Evolutionary conservation across 2,113 vertebrate genomes (phyloP).

Genomic region (Spermophilus dauricus): DNA sequence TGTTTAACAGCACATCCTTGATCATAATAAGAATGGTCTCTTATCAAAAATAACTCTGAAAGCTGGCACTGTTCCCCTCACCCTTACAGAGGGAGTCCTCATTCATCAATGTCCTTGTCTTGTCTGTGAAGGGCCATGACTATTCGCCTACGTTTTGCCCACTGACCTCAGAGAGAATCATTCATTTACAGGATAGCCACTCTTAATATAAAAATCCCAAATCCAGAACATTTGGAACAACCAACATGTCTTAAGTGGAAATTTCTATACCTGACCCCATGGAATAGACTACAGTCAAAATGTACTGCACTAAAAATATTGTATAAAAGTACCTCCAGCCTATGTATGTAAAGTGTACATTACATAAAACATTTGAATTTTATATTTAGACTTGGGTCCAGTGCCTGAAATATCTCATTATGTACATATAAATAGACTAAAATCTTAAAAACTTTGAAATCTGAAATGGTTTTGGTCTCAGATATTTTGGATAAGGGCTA

Average conservation of each 20-base stretch:
- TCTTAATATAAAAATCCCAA: neutral
- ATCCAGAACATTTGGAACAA: neutral
- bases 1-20: neutral
- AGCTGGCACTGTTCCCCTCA: neutral
- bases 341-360: neutral
- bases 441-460: neutral
- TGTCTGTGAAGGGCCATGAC: fast-evolving
- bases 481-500: neutral
- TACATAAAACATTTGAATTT: neutral
- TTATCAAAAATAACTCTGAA: neutral
- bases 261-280: neutral
- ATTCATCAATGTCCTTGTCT: fast-evolving
- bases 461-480: neutral
- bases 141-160: neutral
- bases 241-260: neutral
- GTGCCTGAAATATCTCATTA: neutral
- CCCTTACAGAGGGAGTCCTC: neutral
- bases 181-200: neutral
- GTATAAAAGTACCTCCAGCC: neutral
- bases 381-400: neutral
- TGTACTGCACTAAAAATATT: neutral
- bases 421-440: neutral
- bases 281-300: too few relatives aligned
- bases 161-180: neutral
- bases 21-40: neutral